Percentiles rank a stretch among this genome's conserved stretches.
Evolutionary conservation across 1,140 invertebrate genomes (phyloP).

Genomic region (Lasioglossum baleicum): DNA sequence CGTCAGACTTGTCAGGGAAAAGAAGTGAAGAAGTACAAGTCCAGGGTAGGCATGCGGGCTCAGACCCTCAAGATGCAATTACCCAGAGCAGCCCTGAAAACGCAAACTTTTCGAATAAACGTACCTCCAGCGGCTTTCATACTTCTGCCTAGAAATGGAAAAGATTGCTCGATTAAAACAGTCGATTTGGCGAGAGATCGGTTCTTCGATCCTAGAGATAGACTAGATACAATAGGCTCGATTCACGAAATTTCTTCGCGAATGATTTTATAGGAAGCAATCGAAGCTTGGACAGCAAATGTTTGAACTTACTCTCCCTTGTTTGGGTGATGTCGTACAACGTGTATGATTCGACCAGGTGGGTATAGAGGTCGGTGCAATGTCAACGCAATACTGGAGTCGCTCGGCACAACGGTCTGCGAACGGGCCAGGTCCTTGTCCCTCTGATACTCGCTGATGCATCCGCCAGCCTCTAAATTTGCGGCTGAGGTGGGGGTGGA

Average conservation of each 20-base stretch:
- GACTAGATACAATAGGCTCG: too few relatives aligned
- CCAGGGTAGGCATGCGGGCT: slow-evolving; percentile 51
- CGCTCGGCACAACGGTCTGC: slow-evolving; percentile 84
- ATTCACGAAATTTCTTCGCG: too few relatives aligned
- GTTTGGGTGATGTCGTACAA: slow-evolving; percentile 92
- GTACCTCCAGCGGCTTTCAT: slow-evolving; percentile 88
- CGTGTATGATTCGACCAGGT: slow-evolving; percentile 93
- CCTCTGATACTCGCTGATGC: slow-evolving; percentile 84
- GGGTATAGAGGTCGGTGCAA: slow-evolving; percentile 92
- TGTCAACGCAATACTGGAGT: slow-evolving; percentile 87
- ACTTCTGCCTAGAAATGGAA: slow-evolving; percentile 84
- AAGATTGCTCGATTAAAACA: slow-evolving; percentile 29
- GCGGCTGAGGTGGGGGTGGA: slow-evolving; percentile 85
- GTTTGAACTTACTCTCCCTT: slow-evolving; percentile 86
- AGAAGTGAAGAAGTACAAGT: slow-evolving; percentile 35
- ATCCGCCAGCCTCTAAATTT: slow-evolving; percentile 83
- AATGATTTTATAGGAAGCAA: too few relatives aligned
- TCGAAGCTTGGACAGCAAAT: neutral
- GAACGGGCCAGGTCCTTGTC: slow-evolving; percentile 82
- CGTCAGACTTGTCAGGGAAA: neutral
- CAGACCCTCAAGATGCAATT: slow-evolving; percentile 62
- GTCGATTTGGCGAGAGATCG: too few relatives aligned
- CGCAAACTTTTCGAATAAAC: slow-evolving; percentile 59
- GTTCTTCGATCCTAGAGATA: too few relatives aligned
- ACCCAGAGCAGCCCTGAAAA: slow-evolving; percentile 59